phyloP scores from a whole-genome alignment of 1,140 invertebrate species.

The Drosophila subpulchrella region DNA sequence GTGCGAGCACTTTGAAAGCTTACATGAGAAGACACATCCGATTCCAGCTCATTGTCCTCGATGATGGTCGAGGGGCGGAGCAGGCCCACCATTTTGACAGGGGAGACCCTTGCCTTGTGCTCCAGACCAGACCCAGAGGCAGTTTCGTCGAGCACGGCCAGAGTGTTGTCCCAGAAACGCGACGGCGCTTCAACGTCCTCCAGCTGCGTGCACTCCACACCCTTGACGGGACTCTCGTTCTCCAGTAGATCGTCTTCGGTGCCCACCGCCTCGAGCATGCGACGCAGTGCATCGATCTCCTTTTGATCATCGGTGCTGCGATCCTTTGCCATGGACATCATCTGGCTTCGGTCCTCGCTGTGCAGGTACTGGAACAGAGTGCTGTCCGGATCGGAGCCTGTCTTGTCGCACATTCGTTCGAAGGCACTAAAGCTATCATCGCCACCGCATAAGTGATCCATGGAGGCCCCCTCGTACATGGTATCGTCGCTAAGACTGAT shows the following conservation, averaged over 20 bases:
- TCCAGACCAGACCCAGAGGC: not conserved
- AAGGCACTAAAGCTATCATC: conserved; percentile 74
- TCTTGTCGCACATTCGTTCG: conserved; percentile 80
- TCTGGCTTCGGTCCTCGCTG: conserved; percentile 58
- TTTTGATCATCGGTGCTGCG: conserved; percentile 33
- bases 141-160: conserved; percentile 10
- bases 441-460: not conserved
- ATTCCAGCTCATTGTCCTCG: conserved; percentile 65
- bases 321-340: conserved; percentile 62
- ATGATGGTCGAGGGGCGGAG: conserved; percentile 78
- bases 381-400: conserved; percentile 76
- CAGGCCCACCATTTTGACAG: conserved; percentile 78
- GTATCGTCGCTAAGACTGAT: conserved; percentile 25
- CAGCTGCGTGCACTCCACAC: conserved; percentile 73
- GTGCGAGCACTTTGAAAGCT: conserved; percentile 65
- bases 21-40: conserved; percentile 46
- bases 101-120: conserved; percentile 50
- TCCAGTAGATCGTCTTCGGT: conserved; percentile 49
- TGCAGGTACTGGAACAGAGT: conserved; percentile 75
- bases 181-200: conserved; percentile 79
- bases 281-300: conserved; percentile 59
- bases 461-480: conserved; percentile 10
- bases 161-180: conserved; percentile 67
- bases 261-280: conserved; percentile 52
- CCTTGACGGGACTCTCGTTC: conserved; percentile 62